phyloP scores from a whole-genome alignment of 2,797 vertebrate species.

The Fringilla coelebs region DNA sequence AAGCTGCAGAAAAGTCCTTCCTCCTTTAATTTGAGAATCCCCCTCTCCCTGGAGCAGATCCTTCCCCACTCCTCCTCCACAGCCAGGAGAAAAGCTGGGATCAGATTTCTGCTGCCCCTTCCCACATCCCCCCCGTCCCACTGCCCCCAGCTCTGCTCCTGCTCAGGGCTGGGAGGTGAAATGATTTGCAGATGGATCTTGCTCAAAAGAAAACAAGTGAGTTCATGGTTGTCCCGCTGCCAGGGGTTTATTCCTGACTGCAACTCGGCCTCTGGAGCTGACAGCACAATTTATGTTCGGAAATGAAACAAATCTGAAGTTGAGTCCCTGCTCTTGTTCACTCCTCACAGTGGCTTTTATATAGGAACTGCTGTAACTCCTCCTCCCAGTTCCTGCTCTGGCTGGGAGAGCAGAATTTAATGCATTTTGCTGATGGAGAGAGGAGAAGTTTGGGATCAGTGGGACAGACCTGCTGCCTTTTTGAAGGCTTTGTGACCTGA shows the following conservation, averaged over 20 bases:
- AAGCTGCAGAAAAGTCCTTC: background rate
- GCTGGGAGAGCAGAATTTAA: background rate
- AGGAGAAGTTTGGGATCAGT: background rate
- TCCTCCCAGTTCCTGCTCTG: background rate
- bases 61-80: background rate
- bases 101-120: background rate
- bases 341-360: background rate
- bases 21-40: background rate
- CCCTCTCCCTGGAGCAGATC: background rate
- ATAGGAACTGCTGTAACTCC: background rate
- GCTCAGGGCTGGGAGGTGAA: background rate
- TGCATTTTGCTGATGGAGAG: background rate
- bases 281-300: constrained; percentile 34
- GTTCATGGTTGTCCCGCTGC: constrained; percentile 23
- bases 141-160: background rate
- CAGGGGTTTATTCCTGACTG: constrained; percentile 38
- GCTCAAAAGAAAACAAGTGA: constrained; percentile 56
- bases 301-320: background rate
- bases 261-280: background rate
- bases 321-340: background rate
- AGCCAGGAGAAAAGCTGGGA: background rate
- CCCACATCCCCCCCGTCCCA: background rate
- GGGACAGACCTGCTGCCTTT: background rate
- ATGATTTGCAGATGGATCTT: constrained; percentile 54
- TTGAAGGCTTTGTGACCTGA: background rate